Percentiles rank a stretch among this genome's conserved stretches.
These are phyloP conservation scores for Heterohyrax brucei DNA, from an alignment of 2,797 vertebrate species.

Conservation along the genomic window DNA sequence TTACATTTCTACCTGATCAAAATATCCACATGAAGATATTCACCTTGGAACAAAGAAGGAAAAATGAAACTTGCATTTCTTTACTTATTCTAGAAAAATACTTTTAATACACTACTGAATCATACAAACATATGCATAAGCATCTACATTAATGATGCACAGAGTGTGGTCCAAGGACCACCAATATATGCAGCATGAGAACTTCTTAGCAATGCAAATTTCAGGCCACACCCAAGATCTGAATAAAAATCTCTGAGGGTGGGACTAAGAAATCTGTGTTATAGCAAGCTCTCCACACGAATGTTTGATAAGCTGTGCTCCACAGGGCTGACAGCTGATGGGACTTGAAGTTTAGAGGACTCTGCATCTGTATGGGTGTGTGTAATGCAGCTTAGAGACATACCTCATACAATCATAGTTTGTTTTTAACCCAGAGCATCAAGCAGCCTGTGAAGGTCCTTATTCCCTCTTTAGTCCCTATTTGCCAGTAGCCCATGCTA, in stretches of 20 bases:
- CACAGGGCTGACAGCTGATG: neutral
- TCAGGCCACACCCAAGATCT: neutral
- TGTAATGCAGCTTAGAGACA: neutral
- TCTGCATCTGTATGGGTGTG: neutral
- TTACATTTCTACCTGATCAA: neutral
- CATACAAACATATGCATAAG: neutral
- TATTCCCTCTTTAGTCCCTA: constrained; percentile 27
- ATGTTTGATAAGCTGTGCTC: neutral
- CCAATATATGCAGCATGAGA: neutral
- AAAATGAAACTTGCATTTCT: neutral
- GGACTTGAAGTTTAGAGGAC: too few species aligned
- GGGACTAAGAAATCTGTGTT: neutral
- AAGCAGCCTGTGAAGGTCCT: neutral
- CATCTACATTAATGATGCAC: neutral
- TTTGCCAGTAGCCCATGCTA: constrained; percentile 51
- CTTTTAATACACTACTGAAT: neutral
- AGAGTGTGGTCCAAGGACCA: neutral
- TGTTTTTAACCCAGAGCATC: neutral
- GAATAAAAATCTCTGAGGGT: neutral
- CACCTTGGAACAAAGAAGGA: neutral
- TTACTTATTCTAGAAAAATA: constrained; percentile 9
- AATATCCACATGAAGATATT: constrained; percentile 10
- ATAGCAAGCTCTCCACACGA: neutral
- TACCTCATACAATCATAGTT: neutral
- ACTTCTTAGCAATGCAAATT: neutral